Base-by-base conservation (phyloP, 1,140 invertebrate genomes). In the Calosoma granatense region DNA sequence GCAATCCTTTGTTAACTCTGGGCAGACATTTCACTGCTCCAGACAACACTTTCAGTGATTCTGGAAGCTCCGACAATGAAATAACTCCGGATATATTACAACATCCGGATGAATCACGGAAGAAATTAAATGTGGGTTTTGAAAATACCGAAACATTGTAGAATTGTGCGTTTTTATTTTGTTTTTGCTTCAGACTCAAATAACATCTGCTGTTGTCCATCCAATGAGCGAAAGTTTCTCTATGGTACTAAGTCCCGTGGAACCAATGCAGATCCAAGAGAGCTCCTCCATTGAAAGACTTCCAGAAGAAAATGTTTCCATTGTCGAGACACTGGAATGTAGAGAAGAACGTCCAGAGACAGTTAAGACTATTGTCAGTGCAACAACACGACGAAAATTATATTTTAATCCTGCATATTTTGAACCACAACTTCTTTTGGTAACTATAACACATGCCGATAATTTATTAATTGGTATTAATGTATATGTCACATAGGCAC, bases 321-420 rank as follows among this genome's bases (percentile, higher is more conserved):
- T 92, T 39, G 81, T 90, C 1, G 88, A 92, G 72, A 90, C 87
- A 9, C 76, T 83, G 26, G 87, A 86, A 66, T 70, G 69, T 26
- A 61, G 73, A 52, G 78, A 85, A 51, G 82, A 84, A 51, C 73
- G 74, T 52, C 69, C 81, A 54, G 81, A 84, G 61, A 78, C 78
- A 52, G 70, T 83, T 1, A 71, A 79, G 60, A 78, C 81, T 51
- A 82, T 86, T 58, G 76, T 74, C 17, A 79, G 78, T 61, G 75
- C 74, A 9, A 81, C 77, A 56, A 81, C 84, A 6, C 75, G 87
- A 55, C 81, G 85, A 58, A 91, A 92, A 64, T 74, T 92, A 0
- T 91, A 91, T 65, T 91, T 93, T 62, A 92, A 92, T 71, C 89
- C 89, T 1, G 87, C 88, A 1, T 92, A 90, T 66, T 92, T 93